Percentiles rank a stretch among this genome's conserved stretches.
phyloP scores from a whole-genome alignment of 2,797 vertebrate species.

The Rhinatrema bivittatum region DNA sequence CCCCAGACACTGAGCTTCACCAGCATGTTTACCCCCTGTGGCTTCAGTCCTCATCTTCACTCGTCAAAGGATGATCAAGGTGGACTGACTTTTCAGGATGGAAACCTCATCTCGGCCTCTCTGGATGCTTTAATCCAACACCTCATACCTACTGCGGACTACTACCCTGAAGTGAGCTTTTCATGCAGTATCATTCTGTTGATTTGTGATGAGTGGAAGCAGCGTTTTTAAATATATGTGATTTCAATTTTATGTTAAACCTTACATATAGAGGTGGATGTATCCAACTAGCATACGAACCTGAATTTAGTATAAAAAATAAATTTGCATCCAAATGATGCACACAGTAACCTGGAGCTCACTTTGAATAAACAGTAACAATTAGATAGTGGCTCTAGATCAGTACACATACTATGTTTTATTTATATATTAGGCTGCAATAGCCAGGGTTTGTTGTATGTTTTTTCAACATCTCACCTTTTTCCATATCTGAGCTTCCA shows the following conservation, averaged over 20 bases:
- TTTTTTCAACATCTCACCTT: too few relatives aligned
- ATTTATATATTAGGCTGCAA: too few relatives aligned
- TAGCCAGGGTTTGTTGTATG: too few relatives aligned
- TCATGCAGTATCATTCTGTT: constrained; percentile 16
- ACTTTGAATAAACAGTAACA: too few relatives aligned
- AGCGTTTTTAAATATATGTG: constrained; percentile 21
- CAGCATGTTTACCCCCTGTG: constrained; percentile 78
- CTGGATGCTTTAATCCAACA: constrained; percentile 85
- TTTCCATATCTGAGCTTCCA: too few relatives aligned
- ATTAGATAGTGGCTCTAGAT: too few relatives aligned
- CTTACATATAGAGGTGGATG: too few relatives aligned
- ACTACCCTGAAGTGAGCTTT: constrained; percentile 78
- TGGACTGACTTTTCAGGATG: constrained; percentile 65
- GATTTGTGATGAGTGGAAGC: constrained; percentile 26
- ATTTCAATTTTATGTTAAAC: constrained; percentile 18
- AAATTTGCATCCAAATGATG: too few relatives aligned
- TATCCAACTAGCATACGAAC: too few relatives aligned
- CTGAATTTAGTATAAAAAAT: background rate
- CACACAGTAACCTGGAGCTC: too few relatives aligned
- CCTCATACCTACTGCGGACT: constrained; percentile 80
- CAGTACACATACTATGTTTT: too few relatives aligned
- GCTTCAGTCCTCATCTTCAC: constrained; percentile 71
- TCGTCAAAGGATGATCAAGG: constrained; percentile 61
- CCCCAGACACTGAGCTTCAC: constrained; percentile 73
- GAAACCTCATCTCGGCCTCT: constrained; percentile 78